These are phyloP conservation scores for Pangasius sanitwongsei DNA, from an alignment of 2,797 vertebrate species.

Conservation along the genomic window DNA sequence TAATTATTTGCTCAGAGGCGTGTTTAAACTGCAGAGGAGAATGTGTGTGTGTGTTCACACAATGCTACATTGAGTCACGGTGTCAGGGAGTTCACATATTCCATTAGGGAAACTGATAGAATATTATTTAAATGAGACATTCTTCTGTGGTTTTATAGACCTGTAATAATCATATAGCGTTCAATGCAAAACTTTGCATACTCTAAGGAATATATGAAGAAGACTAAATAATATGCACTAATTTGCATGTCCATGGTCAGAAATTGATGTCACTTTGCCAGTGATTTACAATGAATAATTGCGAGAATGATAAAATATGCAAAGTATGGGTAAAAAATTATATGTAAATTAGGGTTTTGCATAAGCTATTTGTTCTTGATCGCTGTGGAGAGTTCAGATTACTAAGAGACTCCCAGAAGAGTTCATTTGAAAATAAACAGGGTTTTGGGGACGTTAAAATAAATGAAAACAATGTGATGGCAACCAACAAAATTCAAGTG, in stretches of 20 bases:
- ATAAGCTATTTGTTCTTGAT: neutral
- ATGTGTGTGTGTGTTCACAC: neutral
- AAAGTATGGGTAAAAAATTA: neutral
- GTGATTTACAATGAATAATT: neutral
- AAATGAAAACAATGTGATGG: neutral
- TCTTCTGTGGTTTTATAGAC: neutral
- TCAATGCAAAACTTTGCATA: neutral
- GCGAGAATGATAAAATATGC: neutral
- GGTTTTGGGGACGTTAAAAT: neutral
- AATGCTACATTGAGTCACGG: neutral
- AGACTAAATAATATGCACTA: neutral
- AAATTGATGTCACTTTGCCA: neutral
- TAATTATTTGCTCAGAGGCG: neutral
- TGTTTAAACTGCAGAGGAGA: neutral
- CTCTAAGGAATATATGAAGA: neutral
- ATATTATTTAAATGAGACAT: neutral
- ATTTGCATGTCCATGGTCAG: neutral
- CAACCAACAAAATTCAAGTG: neutral
- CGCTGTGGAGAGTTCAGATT: neutral
- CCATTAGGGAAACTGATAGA: neutral
- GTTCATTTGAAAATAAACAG: neutral
- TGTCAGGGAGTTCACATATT: neutral
- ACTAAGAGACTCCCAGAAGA: neutral
- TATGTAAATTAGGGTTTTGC: neutral
- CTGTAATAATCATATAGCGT: neutral